A percentile compares a stretch with the other conserved stretches of the same genome.
phyloP scores from a whole-genome alignment of 2,113 vertebrate genomes.

The Entomyzon cyanotis region DNA sequence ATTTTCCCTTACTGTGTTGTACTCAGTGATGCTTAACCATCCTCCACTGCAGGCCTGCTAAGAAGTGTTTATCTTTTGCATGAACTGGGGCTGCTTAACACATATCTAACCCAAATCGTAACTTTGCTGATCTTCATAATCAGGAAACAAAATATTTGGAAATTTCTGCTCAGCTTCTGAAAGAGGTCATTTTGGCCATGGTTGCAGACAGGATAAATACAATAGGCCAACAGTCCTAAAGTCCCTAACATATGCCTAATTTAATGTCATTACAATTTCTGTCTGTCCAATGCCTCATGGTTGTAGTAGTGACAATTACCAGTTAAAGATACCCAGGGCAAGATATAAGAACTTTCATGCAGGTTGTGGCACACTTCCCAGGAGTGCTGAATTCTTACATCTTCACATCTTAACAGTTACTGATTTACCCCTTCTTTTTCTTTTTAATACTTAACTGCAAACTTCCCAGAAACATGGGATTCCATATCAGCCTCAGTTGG shows the following conservation, averaged over 20 bases:
- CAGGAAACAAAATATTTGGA: not conserved
- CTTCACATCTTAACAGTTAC: not conserved
- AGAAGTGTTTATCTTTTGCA: not conserved
- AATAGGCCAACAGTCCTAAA: not conserved
- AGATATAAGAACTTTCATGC: not conserved
- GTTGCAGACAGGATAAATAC: not conserved
- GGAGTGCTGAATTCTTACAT: not conserved
- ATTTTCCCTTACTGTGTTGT: not conserved
- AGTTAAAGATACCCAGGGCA: not conserved
- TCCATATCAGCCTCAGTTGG: not conserved
- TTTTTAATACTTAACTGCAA: not conserved
- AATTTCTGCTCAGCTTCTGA: not conserved
- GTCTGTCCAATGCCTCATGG: not conserved
- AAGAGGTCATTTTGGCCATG: not conserved
- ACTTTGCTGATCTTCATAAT: not conserved
- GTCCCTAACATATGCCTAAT: not conserved
- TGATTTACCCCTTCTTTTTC: not conserved
- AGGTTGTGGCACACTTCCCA: not conserved
- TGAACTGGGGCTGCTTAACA: not conserved
- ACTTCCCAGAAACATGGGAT: not conserved
- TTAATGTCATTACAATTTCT: not conserved
- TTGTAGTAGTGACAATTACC: not conserved
- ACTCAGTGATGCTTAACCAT: not conserved
- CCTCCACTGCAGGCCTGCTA: not conserved
- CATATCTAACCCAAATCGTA: not conserved